Evolutionary conservation across 1,140 invertebrate species (phyloP).

Genomic region (Drosophila pectinifera): DNA sequence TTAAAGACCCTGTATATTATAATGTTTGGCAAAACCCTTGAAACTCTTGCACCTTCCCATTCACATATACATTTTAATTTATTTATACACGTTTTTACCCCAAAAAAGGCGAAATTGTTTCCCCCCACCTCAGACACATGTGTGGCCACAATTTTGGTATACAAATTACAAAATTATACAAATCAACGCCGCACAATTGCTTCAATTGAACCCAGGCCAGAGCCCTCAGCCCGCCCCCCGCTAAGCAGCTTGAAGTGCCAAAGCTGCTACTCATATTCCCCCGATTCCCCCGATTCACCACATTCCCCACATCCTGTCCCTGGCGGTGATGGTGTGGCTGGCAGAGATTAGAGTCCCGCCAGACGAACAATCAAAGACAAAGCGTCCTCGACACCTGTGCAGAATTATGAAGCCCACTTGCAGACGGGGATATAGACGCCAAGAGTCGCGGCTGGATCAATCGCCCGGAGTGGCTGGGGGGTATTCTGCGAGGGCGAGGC

Average conservation of each 20-base stretch:
- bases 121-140: conserved; percentile 54
- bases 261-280: conserved; percentile 16
- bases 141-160: conserved; percentile 78
- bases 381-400: conserved; percentile 74
- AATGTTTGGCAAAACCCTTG: too few relatives aligned
- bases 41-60: conserved; percentile 30
- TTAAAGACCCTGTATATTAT: too few relatives aligned
- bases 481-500: conserved; percentile 47
- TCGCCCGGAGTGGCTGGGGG: conserved; percentile 5
- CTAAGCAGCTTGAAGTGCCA: conserved; percentile 46
- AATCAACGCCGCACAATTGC: conserved; percentile 81
- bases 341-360: conserved; percentile 75
- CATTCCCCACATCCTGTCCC: not conserved
- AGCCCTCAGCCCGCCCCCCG: conserved; percentile 6
- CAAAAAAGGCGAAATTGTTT: conserved; percentile 53
- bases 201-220: conserved; percentile 72
- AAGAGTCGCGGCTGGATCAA: conserved; percentile 41
- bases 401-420: conserved; percentile 70
- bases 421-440: conserved; percentile 25
- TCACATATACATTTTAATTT: conserved; percentile 69
- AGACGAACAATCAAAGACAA: conserved; percentile 77
- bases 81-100: conserved; percentile 71
- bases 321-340: conserved; percentile 63
- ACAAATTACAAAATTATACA: conserved; percentile 84
- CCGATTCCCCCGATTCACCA: not conserved